Conservation (phyloP, 1,140 invertebrate species). For the Lepidurus arcticus region DNA sequence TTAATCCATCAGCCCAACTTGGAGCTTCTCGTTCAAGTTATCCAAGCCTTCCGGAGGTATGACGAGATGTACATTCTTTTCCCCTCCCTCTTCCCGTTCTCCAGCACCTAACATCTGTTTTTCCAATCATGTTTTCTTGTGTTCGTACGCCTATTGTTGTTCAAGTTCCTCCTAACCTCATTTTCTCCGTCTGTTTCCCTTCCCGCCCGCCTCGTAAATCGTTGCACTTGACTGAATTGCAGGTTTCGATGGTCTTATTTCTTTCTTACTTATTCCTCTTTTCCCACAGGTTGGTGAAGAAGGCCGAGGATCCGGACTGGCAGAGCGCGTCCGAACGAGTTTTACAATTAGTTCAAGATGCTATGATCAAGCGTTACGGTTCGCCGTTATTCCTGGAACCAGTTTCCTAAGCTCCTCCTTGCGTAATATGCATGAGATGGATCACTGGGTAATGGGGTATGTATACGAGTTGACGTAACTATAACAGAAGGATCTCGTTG, state of each 20-base stretch:
- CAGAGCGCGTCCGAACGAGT: not conserved
- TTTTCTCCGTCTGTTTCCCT: not conserved
- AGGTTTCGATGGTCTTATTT: not conserved
- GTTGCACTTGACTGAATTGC: not conserved
- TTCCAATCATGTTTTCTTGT: not conserved
- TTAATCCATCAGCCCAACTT: conserved; percentile 5
- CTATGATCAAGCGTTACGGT: not conserved
- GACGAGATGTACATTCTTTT: not conserved
- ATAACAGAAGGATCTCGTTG: too few relatives aligned
- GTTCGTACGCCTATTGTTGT: not conserved
- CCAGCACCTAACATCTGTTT: not conserved
- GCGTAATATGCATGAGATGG: too few relatives aligned
- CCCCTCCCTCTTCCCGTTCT: not conserved
- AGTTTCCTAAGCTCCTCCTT: not conserved
- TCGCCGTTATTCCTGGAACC: conserved; percentile 10
- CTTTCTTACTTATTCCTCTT: not conserved
- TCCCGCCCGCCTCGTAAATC: not conserved
- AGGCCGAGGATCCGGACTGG: not conserved
- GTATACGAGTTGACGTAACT: not conserved
- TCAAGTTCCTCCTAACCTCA: not conserved
- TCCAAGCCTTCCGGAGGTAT: conserved; percentile 20
- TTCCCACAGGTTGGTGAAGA: not conserved
- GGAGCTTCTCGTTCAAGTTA: not conserved
- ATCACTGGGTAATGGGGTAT: too few relatives aligned
- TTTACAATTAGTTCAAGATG: conserved; percentile 19